These are phyloP conservation scores for Sebastes cheni DNA, from an alignment of 2,797 vertebrate species.

Conservation along the genomic window DNA sequence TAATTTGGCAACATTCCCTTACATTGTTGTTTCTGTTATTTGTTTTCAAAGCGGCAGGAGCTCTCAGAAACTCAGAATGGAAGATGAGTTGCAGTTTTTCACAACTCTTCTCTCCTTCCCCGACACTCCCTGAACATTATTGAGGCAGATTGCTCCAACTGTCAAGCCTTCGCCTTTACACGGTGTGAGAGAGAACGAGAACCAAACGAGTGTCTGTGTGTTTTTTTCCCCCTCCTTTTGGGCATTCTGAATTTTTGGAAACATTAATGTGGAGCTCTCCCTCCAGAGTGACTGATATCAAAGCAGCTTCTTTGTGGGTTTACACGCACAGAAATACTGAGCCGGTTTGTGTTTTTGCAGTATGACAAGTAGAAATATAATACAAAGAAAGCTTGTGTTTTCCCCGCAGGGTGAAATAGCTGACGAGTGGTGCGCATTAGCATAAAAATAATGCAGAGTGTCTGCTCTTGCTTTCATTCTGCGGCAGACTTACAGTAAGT, in stretches of 20 bases:
- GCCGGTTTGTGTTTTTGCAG: conserved; percentile 61
- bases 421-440: conserved; percentile 70
- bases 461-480: conserved; percentile 61
- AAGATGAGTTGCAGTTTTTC: not conserved
- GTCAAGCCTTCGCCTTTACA: conserved; percentile 22
- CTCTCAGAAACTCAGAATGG: not conserved
- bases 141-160: conserved; percentile 43
- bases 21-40: not conserved
- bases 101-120: not conserved
- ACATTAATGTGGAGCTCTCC: conserved; percentile 44
- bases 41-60: not conserved
- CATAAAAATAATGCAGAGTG: conserved; percentile 78
- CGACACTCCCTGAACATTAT: conserved; percentile 25
- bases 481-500: conserved; percentile 59
- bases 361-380: conserved; percentile 71
- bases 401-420: conserved; percentile 58
- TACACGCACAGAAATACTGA: conserved; percentile 38
- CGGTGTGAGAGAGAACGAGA: conserved; percentile 4
- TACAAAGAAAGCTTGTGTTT: conserved; percentile 66
- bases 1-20: not conserved
- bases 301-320: conserved; percentile 69
- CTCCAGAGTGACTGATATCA: conserved; percentile 67
- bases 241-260: conserved; percentile 39
- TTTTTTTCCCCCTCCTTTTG: not conserved
- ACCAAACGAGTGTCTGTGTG: conserved; percentile 26